Evolutionary conservation across 2,888 invertebrate genomes (phyloP).

Genomic region (Sisyra terminalis): DNA sequence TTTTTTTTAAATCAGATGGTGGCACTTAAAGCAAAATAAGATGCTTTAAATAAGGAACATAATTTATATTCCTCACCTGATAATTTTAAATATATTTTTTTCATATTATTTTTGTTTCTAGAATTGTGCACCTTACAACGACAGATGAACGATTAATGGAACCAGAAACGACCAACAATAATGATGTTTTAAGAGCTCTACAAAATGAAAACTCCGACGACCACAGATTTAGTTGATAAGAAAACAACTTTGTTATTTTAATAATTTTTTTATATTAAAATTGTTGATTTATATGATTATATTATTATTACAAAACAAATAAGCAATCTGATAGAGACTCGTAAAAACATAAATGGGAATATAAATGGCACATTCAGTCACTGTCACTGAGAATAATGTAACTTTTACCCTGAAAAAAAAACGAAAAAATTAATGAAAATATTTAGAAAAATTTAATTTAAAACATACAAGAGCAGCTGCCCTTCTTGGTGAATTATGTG

Average conservation of each 20-base stretch:
- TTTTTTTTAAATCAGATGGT: too few relatives aligned
- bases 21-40: too few relatives aligned
- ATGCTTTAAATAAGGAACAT: too few relatives aligned
- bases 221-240: background rate
- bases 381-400: conserved; percentile 3
- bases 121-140: conserved; percentile 15
- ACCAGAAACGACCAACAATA: conserved; percentile 13
- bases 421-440: background rate
- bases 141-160: conserved; percentile 13
- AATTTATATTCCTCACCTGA: too few relatives aligned
- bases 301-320: background rate
- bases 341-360: background rate
- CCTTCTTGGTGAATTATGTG: background rate
- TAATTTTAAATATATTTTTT: too few relatives aligned
- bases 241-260: conserved; percentile 1
- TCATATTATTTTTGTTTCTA: conserved; percentile 8
- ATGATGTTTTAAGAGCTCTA: background rate
- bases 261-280: background rate
- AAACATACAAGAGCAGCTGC: conserved; percentile 1
- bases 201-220: background rate
- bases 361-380: background rate
- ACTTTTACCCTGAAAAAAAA: conserved; percentile 2
- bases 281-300: too few relatives aligned
- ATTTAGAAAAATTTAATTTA: too few relatives aligned
- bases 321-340: background rate